phyloP scores from a whole-genome alignment of 2,888 invertebrate genomes.

The Andrena fulva region DNA sequence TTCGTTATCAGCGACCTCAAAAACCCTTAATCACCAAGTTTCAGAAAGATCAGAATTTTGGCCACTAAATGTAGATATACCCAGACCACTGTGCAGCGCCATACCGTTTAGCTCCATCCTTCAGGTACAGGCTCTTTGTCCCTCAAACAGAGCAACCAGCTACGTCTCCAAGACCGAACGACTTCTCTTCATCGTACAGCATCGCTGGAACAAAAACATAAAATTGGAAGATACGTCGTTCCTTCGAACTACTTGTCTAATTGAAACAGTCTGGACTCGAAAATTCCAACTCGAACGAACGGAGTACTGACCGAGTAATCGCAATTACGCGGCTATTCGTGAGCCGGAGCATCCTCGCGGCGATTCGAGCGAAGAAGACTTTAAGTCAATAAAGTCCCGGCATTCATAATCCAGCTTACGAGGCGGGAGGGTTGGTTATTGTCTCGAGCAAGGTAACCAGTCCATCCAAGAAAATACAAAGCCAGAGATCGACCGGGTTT shows the following conservation, averaged over 20 bases:
- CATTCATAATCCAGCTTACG: constrained; percentile 34
- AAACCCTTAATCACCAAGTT: no score
- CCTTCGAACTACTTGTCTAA: neutral
- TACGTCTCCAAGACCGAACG: no score
- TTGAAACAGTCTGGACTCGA: neutral
- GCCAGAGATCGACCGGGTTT: constrained; percentile 45
- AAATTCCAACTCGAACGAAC: neutral
- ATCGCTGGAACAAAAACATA: no score
- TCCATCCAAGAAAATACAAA: constrained; percentile 46
- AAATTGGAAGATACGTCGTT: neutral
- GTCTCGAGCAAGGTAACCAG: constrained; percentile 47
- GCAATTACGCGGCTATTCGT: constrained; percentile 47
- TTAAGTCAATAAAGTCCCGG: constrained; percentile 32
- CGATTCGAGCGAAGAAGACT: constrained; percentile 24
- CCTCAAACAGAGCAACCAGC: no score
- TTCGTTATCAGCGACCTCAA: no score
- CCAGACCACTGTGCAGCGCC: no score
- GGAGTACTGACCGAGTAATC: constrained; percentile 30
- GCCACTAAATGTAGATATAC: no score
- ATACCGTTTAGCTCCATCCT: no score
- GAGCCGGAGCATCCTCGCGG: neutral
- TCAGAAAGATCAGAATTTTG: no score
- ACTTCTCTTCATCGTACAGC: no score
- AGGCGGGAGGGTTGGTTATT: constrained; percentile 47
- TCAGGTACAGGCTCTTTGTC: no score